phyloP scores from a whole-genome alignment of 1,140 invertebrate genomes.

The Whitmania pigra region DNA sequence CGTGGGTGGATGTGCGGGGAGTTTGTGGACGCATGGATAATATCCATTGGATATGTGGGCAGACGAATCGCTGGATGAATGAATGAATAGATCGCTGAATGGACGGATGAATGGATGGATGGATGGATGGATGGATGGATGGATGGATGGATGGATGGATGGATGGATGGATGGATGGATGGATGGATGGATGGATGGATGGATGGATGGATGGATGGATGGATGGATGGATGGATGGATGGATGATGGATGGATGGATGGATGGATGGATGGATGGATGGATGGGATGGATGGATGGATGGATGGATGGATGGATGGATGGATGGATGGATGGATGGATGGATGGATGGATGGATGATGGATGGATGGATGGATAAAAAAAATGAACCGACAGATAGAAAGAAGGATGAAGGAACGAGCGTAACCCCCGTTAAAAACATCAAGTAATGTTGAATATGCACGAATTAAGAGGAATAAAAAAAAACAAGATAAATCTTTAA shows the following conservation, averaged over 20 bases:
- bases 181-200: conserved; percentile 13
- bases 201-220: conserved; percentile 14
- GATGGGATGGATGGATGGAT: conserved; percentile 4
- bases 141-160: background rate
- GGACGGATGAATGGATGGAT: background rate
- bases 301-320: conserved; percentile 10
- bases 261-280: too few species aligned
- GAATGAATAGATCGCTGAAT: background rate
- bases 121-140: background rate
- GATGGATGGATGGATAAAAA: conserved; percentile 1
- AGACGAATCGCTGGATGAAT: background rate
- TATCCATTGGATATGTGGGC: background rate
- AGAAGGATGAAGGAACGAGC: too few species aligned
- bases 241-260: too few species aligned
- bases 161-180: conserved; percentile 11
- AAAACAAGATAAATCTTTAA: too few species aligned
- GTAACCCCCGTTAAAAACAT: too few species aligned
- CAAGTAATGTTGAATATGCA: too few species aligned
- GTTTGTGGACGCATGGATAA: conserved; percentile 7
- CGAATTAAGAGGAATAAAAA: too few species aligned
- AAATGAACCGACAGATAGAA: too few species aligned
- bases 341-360: too few species aligned
- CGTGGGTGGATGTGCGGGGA: background rate
- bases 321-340: background rate
- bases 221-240: too few species aligned